Conservation (phyloP, 2,113 vertebrate genomes). For the Indicator indicator region DNA sequence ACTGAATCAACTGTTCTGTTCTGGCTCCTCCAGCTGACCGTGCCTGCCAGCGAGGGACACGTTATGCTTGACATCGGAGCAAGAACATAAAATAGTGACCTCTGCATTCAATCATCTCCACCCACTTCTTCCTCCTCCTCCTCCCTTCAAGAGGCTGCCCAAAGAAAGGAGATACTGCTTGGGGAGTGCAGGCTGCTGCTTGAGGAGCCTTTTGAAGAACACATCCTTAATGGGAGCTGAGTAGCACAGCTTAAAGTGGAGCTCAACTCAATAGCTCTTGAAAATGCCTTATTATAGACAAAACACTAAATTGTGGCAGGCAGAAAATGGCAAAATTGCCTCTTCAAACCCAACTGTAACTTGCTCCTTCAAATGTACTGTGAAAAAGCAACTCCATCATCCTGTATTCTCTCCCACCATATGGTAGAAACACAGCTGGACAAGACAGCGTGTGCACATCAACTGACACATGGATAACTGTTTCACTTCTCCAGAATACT, state of each 20-base stretch:
- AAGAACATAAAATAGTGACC: not conserved
- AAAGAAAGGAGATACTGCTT: not conserved
- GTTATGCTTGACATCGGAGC: not conserved
- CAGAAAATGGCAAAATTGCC: not conserved
- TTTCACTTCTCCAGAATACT: not conserved
- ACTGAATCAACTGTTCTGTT: not conserved
- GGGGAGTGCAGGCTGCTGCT: not conserved
- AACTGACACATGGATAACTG: not conserved
- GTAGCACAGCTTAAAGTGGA: not conserved
- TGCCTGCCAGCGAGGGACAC: conserved; percentile 20
- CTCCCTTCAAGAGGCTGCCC: not conserved
- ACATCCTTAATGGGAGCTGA: not conserved
- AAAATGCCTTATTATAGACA: not conserved
- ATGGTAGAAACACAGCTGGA: not conserved
- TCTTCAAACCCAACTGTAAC: not conserved
- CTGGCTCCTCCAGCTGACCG: conserved; percentile 1
- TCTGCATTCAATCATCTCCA: conserved; percentile 16
- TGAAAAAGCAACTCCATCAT: not conserved
- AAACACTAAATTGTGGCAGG: not conserved
- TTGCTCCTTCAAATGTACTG: not conserved
- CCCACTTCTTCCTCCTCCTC: not conserved
- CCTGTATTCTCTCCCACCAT: not conserved
- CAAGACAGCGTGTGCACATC: accelerated
- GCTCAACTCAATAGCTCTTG: not conserved
- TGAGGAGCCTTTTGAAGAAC: not conserved